Evolutionary conservation across 2,888 invertebrate species (phyloP).

Genomic region (Bhutanitis thaidina): DNA sequence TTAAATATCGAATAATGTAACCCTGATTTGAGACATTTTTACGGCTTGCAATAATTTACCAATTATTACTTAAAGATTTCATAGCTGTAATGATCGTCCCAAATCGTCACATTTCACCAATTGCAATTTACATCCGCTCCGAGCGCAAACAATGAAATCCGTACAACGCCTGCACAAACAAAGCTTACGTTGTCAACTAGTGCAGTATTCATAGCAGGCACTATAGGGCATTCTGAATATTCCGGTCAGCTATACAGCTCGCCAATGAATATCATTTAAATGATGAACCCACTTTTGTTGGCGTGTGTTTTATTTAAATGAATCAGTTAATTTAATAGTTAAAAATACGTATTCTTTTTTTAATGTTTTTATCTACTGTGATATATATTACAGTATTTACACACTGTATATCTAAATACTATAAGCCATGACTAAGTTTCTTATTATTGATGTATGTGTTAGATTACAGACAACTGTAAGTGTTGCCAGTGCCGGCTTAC

Average conservation of each 20-base stretch:
- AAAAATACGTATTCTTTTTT: too few relatives aligned
- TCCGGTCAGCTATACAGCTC: conserved; percentile 1
- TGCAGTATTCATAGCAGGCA: conserved; percentile 8
- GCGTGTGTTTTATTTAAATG: neutral
- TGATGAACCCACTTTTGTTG: neutral
- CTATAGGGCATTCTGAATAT: conserved; percentile 3
- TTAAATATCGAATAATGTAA: too few relatives aligned
- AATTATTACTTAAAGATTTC: neutral
- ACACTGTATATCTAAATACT: too few relatives aligned
- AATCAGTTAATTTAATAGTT: too few relatives aligned
- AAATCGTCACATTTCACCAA: neutral
- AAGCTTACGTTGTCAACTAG: conserved; percentile 1
- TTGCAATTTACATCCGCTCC: conserved; percentile 7
- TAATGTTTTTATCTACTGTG: too few relatives aligned
- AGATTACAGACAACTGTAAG: too few relatives aligned
- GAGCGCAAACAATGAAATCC: conserved; percentile 3
- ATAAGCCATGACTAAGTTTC: too few relatives aligned
- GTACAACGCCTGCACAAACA: conserved; percentile 7
- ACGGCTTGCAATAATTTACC: neutral
- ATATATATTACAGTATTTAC: too few relatives aligned
- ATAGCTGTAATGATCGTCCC: neutral
- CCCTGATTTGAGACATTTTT: too few relatives aligned
- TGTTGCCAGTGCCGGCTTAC: too few relatives aligned
- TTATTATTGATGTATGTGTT: too few relatives aligned
- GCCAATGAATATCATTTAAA: neutral